These are phyloP conservation scores for Arion vulgaris DNA, from an alignment of 1,140 invertebrate species.

Conservation along the genomic window DNA sequence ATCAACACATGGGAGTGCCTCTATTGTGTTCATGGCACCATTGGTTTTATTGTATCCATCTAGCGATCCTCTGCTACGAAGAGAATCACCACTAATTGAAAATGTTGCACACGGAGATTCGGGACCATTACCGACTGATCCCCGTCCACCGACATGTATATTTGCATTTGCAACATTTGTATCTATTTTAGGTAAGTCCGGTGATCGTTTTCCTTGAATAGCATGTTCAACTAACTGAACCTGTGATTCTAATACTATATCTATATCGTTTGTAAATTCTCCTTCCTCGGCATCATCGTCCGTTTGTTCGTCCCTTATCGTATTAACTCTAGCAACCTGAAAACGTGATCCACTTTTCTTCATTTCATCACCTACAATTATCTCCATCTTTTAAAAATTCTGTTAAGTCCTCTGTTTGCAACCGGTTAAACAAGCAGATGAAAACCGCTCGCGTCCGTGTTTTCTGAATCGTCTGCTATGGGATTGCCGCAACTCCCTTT, in stretches of 20 bases:
- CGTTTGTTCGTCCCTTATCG: neutral
- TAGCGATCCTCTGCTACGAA: slow-evolving; percentile 15
- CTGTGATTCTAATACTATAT: too few species aligned
- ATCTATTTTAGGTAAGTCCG: slow-evolving; percentile 16
- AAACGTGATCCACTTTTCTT: slow-evolving; percentile 39
- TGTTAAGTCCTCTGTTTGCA: neutral
- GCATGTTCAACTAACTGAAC: neutral
- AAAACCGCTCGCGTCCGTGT: neutral
- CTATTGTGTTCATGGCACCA: slow-evolving; percentile 37
- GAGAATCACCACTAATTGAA: slow-evolving; percentile 37
- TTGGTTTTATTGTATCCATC: slow-evolving; percentile 35
- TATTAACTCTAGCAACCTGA: slow-evolving; percentile 36
- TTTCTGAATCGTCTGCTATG: neutral
- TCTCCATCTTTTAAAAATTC: neutral
- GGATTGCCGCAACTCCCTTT: neutral
- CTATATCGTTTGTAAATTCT: neutral
- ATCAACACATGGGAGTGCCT: slow-evolving; percentile 38
- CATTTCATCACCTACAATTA: slow-evolving; percentile 26
- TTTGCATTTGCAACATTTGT: slow-evolving; percentile 1
- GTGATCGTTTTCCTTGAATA: slow-evolving; percentile 12
- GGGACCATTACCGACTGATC: slow-evolving; percentile 5
- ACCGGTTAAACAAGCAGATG: neutral
- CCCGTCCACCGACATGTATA: neutral
- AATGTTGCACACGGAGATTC: slow-evolving; percentile 39
- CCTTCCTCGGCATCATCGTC: neutral